Percentiles rank a stretch among this genome's conserved stretches.
Conservation (phyloP, 2,797 vertebrate species). For the Pipistrellus pipistrellus region DNA sequence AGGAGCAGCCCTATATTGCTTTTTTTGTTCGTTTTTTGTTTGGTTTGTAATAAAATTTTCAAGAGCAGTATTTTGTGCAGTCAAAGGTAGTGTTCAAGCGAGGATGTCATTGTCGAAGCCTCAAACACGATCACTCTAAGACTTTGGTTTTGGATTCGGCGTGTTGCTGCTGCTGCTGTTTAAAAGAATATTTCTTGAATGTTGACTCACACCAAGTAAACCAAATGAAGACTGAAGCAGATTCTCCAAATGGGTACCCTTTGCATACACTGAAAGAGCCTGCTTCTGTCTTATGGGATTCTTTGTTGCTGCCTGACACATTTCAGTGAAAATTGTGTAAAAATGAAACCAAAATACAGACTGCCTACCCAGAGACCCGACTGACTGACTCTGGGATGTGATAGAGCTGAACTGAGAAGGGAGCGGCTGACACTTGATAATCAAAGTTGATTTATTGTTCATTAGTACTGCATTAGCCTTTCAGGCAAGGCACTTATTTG, state of each 20-base stretch:
- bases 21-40: not conserved
- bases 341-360: slow-evolving; percentile 89
- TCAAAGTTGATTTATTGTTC: slow-evolving; percentile 99
- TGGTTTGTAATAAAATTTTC: slow-evolving; percentile 52
- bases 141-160: slow-evolving; percentile 44
- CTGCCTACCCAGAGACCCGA: slow-evolving; percentile 87
- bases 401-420: slow-evolving; percentile 94
- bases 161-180: not conserved
- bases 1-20: not conserved
- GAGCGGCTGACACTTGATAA: slow-evolving; percentile 99
- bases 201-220: slow-evolving; percentile 36
- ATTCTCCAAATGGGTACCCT: slow-evolving; percentile 49
- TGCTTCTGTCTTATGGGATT: slow-evolving; percentile 76
- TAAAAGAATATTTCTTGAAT: slow-evolving; percentile 52
- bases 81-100: slow-evolving; percentile 40
- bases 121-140: slow-evolving; percentile 19
- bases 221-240: slow-evolving; percentile 5
- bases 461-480: slow-evolving; percentile 99
- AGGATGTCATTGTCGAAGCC: slow-evolving; percentile 38
- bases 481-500: slow-evolving; percentile 97
- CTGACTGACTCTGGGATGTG: slow-evolving; percentile 90
- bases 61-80: not conserved
- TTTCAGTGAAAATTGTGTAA: slow-evolving; percentile 87
- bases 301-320: slow-evolving; percentile 82
- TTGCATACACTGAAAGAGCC: slow-evolving; percentile 47